phyloP scores from a whole-genome alignment of 2,888 invertebrate genomes.

The Formica aserva region DNA sequence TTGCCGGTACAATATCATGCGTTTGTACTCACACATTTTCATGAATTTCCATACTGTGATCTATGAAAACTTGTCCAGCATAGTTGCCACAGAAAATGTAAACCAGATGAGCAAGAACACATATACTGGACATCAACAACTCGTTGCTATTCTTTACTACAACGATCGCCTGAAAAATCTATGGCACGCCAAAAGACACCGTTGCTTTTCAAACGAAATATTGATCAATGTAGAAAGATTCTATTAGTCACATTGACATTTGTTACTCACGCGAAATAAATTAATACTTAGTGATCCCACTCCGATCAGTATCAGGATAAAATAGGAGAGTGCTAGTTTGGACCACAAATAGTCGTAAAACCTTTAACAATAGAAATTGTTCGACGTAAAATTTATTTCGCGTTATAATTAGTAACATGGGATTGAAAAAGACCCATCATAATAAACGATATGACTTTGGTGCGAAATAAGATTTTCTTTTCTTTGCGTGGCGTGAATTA shows the following conservation, averaged over 20 bases:
- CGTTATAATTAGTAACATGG: not conserved
- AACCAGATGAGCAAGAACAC: not conserved
- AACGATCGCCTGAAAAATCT: constrained; percentile 3
- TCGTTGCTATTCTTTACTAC: not conserved
- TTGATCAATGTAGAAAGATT: not conserved
- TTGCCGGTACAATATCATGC: not conserved
- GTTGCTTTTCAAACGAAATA: not conserved
- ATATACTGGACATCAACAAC: not conserved
- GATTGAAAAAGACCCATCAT: not conserved
- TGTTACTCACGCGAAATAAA: constrained; percentile 1
- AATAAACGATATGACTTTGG: not conserved
- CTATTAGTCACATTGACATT: not conserved
- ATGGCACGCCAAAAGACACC: not conserved
- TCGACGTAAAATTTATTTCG: not conserved
- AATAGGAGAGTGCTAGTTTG: not conserved
- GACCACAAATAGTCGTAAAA: not conserved
- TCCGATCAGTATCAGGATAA: not conserved
- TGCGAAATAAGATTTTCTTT: not conserved
- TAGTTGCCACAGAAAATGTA: constrained; percentile 18
- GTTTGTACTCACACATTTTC: constrained; percentile 8
- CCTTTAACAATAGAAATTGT: not conserved
- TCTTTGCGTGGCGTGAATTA: too few relatives aligned
- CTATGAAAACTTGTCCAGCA: constrained; percentile 16
- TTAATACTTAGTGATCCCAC: not conserved
- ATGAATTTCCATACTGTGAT: not conserved